These are phyloP conservation scores for Agrenia bidenticulata DNA, from an alignment of 2,888 invertebrate genomes.

Conservation along the genomic window DNA sequence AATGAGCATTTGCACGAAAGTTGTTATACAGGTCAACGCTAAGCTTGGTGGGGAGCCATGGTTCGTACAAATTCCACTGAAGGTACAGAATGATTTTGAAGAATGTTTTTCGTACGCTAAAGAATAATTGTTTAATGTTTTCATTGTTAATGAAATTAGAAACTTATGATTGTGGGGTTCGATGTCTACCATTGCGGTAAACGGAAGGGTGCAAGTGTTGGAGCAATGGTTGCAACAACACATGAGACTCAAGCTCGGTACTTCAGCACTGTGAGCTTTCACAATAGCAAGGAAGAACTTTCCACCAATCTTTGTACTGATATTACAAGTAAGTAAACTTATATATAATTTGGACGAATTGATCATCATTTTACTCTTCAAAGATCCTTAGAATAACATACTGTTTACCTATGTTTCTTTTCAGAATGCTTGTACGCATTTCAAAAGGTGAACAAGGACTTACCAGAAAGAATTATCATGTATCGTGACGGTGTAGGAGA, in stretches of 20 bases:
- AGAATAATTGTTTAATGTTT: background rate
- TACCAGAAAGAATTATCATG: slow-evolving; percentile 74
- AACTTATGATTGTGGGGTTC: slow-evolving; percentile 59
- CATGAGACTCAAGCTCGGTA: slow-evolving; percentile 65
- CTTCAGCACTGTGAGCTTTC: slow-evolving; percentile 71
- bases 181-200: slow-evolving; percentile 85
- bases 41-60: slow-evolving; percentile 85
- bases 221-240: slow-evolving; percentile 76
- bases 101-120: background rate
- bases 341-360: no score
- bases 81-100: slow-evolving; percentile 33
- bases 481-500: slow-evolving; percentile 96
- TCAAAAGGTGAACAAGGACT: slow-evolving; percentile 58
- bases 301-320: slow-evolving; percentile 33
- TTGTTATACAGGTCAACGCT: slow-evolving; percentile 61
- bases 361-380: background rate
- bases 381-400: background rate
- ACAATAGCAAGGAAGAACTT: slow-evolving; percentile 56
- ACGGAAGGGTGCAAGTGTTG: slow-evolving; percentile 62
- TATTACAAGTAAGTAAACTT: slow-evolving; percentile 32
- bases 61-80: slow-evolving; percentile 70
- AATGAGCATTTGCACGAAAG: slow-evolving; percentile 55
- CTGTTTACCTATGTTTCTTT: slow-evolving; percentile 9
- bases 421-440: slow-evolving; percentile 62
- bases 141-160: slow-evolving; percentile 21